Evolutionary conservation across 2,113 vertebrate species (phyloP), one percentile per base, ranked within the genome.

Genomic region (Psittacula cyanocephala): DNA sequence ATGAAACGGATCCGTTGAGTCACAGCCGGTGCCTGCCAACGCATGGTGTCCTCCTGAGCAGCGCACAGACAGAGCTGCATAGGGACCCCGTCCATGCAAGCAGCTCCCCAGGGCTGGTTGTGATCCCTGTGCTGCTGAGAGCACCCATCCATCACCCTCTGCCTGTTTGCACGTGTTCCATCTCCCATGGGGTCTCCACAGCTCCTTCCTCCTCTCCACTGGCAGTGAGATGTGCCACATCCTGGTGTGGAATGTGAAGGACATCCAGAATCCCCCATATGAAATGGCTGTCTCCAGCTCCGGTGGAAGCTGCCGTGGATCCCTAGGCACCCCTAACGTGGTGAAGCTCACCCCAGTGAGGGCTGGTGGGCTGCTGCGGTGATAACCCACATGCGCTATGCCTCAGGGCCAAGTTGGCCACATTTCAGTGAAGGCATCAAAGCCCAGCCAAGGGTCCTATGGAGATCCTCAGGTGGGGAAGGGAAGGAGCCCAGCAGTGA

Each of bases 11-110:
- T 11, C 87, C 5, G 5, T 8, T 88, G 95, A 88, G 80, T 94
- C 95, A 84, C 53, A 64, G 60, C 65, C 57, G 6, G 24, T 1
- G 25, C 57, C 59, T 62, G 87, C 81, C 90, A 86, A 50, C 5
- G 0, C 11, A 0, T 2, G 0, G n/a, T 23, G 62, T 55, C 90
- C 62, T 81, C 78, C 75, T 1, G 1, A 50, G 23, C 35, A 4
- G 33, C 68, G 47, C 11, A 43, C 62, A 12, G 35, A n/a, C 70
- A 37, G 60, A 29, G 31, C 81, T 20, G 81, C 43, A 10, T 13
- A 52, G 57, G 8, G 27, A 31, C n/a, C 2, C 8, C 23, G 27
- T 43, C 4, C 44, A 1, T 3, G 17, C 14, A 24, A n/a, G 22
- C 49, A 64, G 41, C 33, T 35, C 19, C 57, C 9, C 3, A 1